Percentiles rank a stretch among this genome's conserved stretches.
These are phyloP conservation scores for Paramuricea clavata DNA, from an alignment of 92 coral and sea anemone species.

Conservation along the genomic window DNA sequence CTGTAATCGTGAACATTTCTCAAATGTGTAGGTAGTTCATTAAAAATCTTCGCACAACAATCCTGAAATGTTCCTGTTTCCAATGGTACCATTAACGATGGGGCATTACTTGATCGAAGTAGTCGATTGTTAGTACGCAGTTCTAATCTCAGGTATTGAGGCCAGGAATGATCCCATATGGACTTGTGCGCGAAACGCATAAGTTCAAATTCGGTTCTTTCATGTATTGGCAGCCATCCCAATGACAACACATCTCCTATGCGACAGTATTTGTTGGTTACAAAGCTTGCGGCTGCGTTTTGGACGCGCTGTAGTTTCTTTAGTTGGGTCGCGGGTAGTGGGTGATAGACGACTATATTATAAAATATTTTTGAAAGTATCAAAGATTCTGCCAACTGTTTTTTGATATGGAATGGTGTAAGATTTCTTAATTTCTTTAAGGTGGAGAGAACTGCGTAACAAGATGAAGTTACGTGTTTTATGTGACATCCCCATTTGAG, in stretches of 20 bases:
- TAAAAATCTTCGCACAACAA: neutral
- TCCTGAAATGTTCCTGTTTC: neutral
- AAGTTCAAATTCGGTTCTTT: neutral
- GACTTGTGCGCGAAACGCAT: neutral
- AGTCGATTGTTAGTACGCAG: neutral
- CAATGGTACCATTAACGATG: neutral
- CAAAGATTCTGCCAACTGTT: neutral
- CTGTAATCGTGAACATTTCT: neutral
- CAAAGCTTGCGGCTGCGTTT: neutral
- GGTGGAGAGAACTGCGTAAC: conserved; percentile 1
- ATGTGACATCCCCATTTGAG: conserved; percentile 31
- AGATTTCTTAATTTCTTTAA: conserved; percentile 12
- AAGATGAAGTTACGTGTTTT: conserved; percentile 23
- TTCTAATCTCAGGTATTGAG: neutral
- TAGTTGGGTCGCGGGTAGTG: neutral
- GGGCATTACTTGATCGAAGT: neutral
- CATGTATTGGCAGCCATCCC: neutral
- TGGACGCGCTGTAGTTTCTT: neutral
- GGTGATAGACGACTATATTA: neutral
- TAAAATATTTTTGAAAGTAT: neutral
- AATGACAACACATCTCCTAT: neutral
- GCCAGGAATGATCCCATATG: conserved; percentile 6
- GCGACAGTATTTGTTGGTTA: neutral
- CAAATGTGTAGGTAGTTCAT: neutral
- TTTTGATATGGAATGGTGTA: neutral